phyloP scores from a whole-genome alignment of 2,888 invertebrate genomes.

The Schizaphis graminum region DNA sequence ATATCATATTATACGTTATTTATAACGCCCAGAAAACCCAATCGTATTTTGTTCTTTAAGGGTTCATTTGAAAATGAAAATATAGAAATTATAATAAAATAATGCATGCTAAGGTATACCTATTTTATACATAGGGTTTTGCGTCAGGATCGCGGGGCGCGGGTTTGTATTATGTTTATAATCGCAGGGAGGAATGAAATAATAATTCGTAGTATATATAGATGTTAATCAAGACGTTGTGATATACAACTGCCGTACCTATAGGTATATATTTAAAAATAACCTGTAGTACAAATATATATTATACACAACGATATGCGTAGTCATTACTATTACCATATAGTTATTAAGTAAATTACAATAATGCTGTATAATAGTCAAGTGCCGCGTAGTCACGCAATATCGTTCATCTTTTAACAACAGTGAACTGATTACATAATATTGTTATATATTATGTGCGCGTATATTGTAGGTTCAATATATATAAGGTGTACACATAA shows the following conservation, averaged over 20 bases:
- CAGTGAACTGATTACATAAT: background rate
- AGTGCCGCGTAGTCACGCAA: background rate
- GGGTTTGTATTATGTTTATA: background rate
- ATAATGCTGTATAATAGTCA: background rate
- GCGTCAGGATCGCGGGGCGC: background rate
- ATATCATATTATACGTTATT: fast-evolving
- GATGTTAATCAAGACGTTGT: conserved; percentile 18
- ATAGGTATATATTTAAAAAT: background rate
- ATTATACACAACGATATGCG: background rate
- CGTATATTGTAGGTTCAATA: background rate
- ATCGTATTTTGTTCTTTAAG: background rate
- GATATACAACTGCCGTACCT: background rate
- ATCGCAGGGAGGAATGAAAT: background rate
- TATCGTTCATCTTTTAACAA: background rate
- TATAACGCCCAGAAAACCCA: background rate
- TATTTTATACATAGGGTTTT: background rate
- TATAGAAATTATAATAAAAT: background rate
- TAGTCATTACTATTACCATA: background rate
- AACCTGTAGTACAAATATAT: background rate
- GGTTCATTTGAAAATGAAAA: background rate
- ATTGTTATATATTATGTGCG: background rate
- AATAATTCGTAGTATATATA: background rate
- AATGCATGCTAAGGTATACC: background rate
- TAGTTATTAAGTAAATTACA: background rate
- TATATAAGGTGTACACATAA: background rate